Evolutionary conservation across 1,140 invertebrate genomes (phyloP).

Genomic region (Aphaenogaster ashmeadi): DNA sequence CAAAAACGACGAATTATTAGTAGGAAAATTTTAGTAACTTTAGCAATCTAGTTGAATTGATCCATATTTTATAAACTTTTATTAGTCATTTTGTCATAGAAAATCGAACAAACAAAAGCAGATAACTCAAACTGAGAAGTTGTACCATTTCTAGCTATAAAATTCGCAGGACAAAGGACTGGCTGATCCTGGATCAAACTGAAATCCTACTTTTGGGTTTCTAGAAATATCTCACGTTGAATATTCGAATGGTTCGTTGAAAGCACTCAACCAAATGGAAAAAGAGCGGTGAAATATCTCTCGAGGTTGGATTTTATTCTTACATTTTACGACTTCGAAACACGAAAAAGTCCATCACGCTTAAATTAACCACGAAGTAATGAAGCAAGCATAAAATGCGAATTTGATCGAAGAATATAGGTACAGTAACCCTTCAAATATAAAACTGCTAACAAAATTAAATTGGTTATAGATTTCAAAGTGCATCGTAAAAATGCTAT

Average conservation of each 20-base stretch:
- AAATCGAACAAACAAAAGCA: constrained; percentile 12
- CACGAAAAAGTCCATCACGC: background rate
- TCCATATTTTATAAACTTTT: constrained; percentile 7
- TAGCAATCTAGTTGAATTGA: background rate
- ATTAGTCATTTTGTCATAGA: background rate
- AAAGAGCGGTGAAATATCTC: constrained; percentile 28
- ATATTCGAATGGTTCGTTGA: background rate
- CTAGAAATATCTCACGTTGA: constrained; percentile 30
- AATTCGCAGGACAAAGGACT: constrained; percentile 54
- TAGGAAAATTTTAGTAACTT: background rate
- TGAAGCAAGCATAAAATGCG: constrained; percentile 24
- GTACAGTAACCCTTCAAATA: constrained; percentile 48
- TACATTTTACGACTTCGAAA: background rate
- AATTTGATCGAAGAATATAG: constrained; percentile 12
- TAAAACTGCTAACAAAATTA: background rate
- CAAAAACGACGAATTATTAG: background rate
- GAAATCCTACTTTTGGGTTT: constrained; percentile 43
- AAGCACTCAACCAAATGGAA: constrained; percentile 18
- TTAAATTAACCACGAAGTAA: constrained; percentile 54
- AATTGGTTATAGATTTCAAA: constrained; percentile 14
- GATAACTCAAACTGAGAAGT: constrained; percentile 31
- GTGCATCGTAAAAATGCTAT: background rate
- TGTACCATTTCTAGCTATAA: background rate
- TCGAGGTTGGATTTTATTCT: constrained; percentile 49
- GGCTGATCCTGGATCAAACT: constrained; percentile 43